phyloP scores from a whole-genome alignment of 2,797 vertebrate species.

The Ispidina lecontei region DNA sequence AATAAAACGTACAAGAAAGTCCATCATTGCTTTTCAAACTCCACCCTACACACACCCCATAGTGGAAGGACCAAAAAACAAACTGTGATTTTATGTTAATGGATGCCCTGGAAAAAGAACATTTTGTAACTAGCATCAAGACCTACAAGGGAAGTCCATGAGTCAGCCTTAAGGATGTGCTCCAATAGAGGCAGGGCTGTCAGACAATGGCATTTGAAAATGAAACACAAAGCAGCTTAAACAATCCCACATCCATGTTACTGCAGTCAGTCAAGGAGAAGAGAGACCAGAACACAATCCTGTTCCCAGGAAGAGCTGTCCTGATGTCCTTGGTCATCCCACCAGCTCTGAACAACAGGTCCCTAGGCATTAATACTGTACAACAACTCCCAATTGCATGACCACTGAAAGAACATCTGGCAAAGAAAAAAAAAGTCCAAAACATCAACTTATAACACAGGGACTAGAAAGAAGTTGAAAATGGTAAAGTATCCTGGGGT shows the following conservation, averaged over 20 bases:
- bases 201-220: neutral
- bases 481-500: neutral
- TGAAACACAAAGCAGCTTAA: neutral
- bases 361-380: neutral
- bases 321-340: neutral
- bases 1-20: neutral
- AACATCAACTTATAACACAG: neutral
- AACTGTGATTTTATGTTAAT: neutral
- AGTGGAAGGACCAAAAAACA: neutral
- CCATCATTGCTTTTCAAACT: neutral
- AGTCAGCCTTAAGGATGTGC: neutral
- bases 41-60: neutral
- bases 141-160: neutral
- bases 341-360: neutral
- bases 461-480: neutral
- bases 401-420: neutral
- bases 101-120: neutral
- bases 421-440: neutral
- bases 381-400: neutral
- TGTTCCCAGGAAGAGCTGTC: neutral
- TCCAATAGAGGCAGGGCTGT: neutral
- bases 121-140: rapidly evolving
- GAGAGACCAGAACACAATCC: neutral
- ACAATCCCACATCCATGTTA: neutral
- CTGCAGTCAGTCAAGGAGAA: neutral